phyloP scores from a whole-genome alignment of 2,797 vertebrate species.

The Okamejei kenojei region DNA sequence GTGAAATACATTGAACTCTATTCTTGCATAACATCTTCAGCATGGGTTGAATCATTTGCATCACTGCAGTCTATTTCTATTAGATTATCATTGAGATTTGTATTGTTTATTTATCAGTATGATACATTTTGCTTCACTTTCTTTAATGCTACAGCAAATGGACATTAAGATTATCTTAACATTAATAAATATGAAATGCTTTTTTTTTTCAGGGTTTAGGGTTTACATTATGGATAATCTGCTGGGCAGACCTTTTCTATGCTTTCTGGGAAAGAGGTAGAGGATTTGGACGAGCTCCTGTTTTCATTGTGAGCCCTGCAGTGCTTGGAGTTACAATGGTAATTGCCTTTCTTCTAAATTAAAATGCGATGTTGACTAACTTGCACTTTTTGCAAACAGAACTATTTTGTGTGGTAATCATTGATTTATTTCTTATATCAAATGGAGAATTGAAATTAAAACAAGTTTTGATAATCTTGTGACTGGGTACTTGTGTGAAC shows the following conservation, averaged over 20 bases:
- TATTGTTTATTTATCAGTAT: background rate
- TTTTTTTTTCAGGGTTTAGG: constrained; percentile 68
- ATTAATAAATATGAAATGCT: no score
- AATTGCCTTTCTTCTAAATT: constrained; percentile 47
- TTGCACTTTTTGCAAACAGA: background rate
- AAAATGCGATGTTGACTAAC: background rate
- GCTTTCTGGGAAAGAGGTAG: constrained; percentile 88
- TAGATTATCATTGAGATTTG: background rate
- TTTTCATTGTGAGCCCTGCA: constrained; percentile 77
- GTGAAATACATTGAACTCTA: background rate
- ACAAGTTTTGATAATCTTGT: background rate
- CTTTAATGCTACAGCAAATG: no score
- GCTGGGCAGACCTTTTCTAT: constrained; percentile 96
- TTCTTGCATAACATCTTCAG: background rate
- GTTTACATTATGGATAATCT: constrained; percentile 81
- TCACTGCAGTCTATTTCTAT: background rate
- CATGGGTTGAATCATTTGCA: background rate
- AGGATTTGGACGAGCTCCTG: constrained; percentile 55
- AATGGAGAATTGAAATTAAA: background rate
- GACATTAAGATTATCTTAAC: no score
- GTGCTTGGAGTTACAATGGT: constrained; percentile 90
- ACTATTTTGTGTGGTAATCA: background rate
- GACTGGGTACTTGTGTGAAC: background rate
- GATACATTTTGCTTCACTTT: background rate
- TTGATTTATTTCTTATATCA: background rate